Evolutionary conservation across 2,797 vertebrate genomes (phyloP).

Genomic region (Xenops minutus): DNA sequence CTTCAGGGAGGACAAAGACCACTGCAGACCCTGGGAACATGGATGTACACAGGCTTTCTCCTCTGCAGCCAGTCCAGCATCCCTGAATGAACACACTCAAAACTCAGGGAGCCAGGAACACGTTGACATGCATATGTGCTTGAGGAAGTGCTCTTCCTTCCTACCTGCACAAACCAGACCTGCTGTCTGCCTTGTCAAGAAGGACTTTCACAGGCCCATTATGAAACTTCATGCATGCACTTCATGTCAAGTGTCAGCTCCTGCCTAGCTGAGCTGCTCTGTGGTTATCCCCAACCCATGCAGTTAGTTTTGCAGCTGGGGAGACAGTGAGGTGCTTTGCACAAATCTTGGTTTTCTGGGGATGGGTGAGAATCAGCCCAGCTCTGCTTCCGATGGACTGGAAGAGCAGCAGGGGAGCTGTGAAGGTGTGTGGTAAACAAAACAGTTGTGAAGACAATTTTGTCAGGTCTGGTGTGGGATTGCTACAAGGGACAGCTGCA

Average conservation of each 20-base stretch:
- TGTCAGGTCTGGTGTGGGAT: background rate
- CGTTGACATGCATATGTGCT: rapidly evolving
- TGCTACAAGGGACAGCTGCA: background rate
- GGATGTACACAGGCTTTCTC: background rate
- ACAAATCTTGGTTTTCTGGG: background rate
- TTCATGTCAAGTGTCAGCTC: background rate
- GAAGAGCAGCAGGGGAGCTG: background rate
- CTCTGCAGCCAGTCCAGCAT: rapidly evolving
- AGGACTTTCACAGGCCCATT: background rate
- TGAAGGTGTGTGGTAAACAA: background rate
- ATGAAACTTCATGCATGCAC: background rate
- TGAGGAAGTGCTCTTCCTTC: background rate
- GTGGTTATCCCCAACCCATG: background rate
- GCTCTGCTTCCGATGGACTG: background rate
- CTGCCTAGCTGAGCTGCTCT: background rate
- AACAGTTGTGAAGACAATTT: rapidly evolving
- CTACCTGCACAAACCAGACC: background rate
- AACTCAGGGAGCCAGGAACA: background rate
- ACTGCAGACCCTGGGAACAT: background rate
- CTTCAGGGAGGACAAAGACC: background rate
- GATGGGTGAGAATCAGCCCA: background rate
- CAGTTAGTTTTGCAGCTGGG: background rate
- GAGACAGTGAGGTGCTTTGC: background rate
- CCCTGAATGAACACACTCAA: background rate
- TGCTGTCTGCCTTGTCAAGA: background rate